A percentile compares a stretch with the other conserved stretches of the same genome.
phyloP scores from a whole-genome alignment of 1,140 invertebrate species.

The Zaprionus capensis region DNA sequence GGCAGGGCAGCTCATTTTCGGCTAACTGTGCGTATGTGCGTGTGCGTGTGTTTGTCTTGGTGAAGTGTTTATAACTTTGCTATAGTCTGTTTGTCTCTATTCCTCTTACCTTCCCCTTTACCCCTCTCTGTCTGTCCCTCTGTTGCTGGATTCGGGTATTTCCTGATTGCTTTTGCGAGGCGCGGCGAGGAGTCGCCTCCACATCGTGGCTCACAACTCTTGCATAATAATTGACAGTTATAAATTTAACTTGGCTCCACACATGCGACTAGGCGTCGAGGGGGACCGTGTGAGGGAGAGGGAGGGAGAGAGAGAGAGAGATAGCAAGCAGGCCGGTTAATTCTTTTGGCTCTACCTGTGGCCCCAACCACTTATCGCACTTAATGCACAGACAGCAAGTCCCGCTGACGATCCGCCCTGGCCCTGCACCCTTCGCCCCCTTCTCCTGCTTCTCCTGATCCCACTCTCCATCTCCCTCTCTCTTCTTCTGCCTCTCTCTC shows the following conservation, averaged over 20 bases:
- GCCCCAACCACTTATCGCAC: slow-evolving; percentile 31
- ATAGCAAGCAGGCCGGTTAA: slow-evolving; percentile 32
- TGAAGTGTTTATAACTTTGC: slow-evolving; percentile 43
- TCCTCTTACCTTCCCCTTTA: background rate
- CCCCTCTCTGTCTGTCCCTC: background rate
- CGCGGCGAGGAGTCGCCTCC: slow-evolving; percentile 40
- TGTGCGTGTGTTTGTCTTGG: slow-evolving; percentile 39
- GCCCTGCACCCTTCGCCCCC: slow-evolving; percentile 10
- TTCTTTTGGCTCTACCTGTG: slow-evolving; percentile 62
- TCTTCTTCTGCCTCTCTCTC: background rate
- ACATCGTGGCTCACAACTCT: slow-evolving; percentile 65
- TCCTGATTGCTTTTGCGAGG: slow-evolving; percentile 63
- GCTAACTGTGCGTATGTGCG: slow-evolving; percentile 16
- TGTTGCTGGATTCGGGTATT: slow-evolving; percentile 59
- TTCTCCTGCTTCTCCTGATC: no score
- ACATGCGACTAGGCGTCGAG: slow-evolving; percentile 30
- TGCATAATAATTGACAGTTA: slow-evolving; percentile 84
- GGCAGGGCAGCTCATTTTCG: slow-evolving; percentile 25
- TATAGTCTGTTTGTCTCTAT: background rate
- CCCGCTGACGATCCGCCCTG: background rate
- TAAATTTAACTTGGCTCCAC: slow-evolving; percentile 72
- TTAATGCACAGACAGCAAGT: slow-evolving; percentile 29
- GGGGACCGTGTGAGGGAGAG: background rate
- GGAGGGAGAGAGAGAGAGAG: background rate
- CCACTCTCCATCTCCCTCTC: background rate